Evolutionary conservation across 2,113 vertebrate species (phyloP).

Genomic region (Rhagologus leucostigma): DNA sequence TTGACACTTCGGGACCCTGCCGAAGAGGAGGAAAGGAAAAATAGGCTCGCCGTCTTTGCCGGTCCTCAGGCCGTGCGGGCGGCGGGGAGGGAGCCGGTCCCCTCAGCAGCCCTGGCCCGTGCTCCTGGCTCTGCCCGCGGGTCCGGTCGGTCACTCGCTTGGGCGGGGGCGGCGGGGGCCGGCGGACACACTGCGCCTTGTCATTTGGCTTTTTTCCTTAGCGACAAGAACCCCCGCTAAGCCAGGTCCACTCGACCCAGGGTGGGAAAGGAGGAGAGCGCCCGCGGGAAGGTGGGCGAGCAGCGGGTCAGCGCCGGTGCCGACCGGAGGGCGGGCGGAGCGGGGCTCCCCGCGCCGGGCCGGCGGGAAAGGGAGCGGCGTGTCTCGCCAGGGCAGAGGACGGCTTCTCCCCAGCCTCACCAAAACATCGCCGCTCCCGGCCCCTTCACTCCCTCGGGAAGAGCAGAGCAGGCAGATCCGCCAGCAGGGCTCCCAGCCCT

Average conservation of each 20-base stretch:
- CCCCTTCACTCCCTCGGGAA: too few relatives aligned
- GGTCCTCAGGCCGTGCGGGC: background rate
- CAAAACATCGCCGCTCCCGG: background rate
- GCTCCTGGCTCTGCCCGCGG: constrained; percentile 54
- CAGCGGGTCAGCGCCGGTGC: background rate
- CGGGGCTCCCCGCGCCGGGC: background rate
- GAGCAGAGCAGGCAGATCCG: background rate
- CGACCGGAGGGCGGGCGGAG: background rate
- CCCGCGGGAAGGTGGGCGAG: rapidly evolving
- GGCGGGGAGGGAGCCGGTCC: background rate
- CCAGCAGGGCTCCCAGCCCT: background rate
- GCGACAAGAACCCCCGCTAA: background rate
- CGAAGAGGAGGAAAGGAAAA: background rate
- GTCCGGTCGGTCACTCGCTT: rapidly evolving
- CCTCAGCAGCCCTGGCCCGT: constrained; percentile 57
- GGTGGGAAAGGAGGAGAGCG: background rate
- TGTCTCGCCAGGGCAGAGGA: rapidly evolving
- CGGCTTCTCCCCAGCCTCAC: background rate
- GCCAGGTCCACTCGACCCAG: rapidly evolving
- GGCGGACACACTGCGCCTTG: too few relatives aligned
- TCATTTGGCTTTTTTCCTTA: too few relatives aligned
- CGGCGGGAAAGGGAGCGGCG: background rate
- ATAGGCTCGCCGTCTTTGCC: background rate
- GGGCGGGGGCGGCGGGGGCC: background rate
- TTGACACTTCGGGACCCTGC: background rate